These are phyloP conservation scores for Ictalurus furcatus DNA, from an alignment of 2,113 vertebrate genomes.

Conservation along the genomic window DNA sequence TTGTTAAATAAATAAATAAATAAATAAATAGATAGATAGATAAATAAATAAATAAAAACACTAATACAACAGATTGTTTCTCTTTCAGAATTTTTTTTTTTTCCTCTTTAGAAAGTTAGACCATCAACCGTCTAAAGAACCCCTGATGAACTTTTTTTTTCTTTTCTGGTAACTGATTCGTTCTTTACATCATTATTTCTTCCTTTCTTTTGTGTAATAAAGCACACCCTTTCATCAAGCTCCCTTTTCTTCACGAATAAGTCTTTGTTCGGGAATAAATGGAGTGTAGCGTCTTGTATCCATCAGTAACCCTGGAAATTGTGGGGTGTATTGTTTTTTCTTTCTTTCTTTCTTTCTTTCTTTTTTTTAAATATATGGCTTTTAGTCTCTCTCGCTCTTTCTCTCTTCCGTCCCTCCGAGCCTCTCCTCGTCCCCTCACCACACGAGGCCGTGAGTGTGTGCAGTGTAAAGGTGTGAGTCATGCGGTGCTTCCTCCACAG, in stretches of 20 bases:
- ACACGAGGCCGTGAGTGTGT: neutral
- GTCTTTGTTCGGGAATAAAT: neutral
- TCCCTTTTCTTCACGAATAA: neutral
- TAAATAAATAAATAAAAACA: neutral
- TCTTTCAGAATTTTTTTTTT: neutral
- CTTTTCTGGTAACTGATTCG: neutral
- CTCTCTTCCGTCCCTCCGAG: neutral
- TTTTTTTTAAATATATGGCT: neutral
- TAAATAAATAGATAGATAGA: neutral
- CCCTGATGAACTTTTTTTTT: neutral
- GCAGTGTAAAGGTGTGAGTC: slow-evolving; percentile 27
- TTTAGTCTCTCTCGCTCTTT: neutral
- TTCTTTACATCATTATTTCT: neutral
- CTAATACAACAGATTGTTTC: neutral
- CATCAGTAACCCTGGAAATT: neutral
- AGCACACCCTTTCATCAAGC: neutral
- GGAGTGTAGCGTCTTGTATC: neutral
- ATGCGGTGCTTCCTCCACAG: neutral
- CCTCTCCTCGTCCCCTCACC: neutral
- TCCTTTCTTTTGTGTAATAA: neutral
- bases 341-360: neutral
- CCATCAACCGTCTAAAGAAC: neutral
- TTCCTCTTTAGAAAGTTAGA: neutral
- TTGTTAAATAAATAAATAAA: neutral
- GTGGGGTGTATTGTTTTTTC: neutral